Evolutionary conservation across 2,113 vertebrate genomes (phyloP).

Genomic region (Datnioides undecimradiatus): DNA sequence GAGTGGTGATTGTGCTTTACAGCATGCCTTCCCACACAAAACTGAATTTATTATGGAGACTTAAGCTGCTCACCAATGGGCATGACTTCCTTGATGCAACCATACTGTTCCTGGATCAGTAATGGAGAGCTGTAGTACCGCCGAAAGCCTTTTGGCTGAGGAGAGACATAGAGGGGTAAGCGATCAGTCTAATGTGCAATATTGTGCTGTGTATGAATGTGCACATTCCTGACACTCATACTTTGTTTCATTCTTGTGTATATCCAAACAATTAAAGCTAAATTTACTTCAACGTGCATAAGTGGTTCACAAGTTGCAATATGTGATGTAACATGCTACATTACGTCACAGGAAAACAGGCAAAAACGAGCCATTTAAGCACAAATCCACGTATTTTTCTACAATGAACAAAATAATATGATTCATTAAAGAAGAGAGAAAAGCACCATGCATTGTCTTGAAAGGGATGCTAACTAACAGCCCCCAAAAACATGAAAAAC

Average conservation of each 20-base stretch:
- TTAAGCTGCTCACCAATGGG: conserved; percentile 91
- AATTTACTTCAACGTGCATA: too few species aligned
- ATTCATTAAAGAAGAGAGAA: neutral
- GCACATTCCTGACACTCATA: too few species aligned
- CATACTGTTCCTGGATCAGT: conserved; percentile 97
- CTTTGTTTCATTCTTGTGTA: too few species aligned
- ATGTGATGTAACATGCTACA: neutral
- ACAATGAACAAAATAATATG: neutral
- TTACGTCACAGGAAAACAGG: neutral
- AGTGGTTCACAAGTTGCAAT: too few species aligned
- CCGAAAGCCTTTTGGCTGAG: conserved; percentile 97
- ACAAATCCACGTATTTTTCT: neutral
- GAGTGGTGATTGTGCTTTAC: neutral
- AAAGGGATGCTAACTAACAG: neutral
- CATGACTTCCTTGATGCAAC: conserved; percentile 99
- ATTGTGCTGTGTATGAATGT: neutral
- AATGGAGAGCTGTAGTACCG: conserved; percentile 98
- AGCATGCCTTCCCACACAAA: neutral
- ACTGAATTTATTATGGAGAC: neutral
- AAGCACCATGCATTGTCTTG: too few species aligned
- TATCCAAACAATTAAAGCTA: neutral
- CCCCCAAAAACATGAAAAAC: neutral
- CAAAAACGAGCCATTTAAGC: neutral
- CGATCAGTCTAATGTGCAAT: neutral
- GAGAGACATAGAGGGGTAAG: conserved; percentile 57